phyloP scores from a whole-genome alignment of 64 coral and sea anemone species.

The Cladopsammia gracilis region DNA sequence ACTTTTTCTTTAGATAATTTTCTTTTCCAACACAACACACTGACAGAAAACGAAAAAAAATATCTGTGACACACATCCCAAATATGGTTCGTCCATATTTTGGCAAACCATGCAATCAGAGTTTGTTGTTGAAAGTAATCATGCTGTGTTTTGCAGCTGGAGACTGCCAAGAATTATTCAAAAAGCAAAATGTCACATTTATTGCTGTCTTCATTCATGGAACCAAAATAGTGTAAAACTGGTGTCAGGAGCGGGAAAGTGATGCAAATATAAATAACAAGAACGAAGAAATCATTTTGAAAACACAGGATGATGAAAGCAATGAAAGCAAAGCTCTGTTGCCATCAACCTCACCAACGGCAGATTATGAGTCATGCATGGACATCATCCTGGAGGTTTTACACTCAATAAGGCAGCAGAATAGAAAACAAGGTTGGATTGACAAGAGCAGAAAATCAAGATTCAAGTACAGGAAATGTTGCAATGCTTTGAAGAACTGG shows the following conservation, averaged over 20 bases:
- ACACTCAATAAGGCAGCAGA: background rate
- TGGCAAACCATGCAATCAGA: too few relatives aligned
- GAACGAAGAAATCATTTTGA: constrained; percentile 20
- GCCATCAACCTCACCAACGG: background rate
- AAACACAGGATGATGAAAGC: constrained; percentile 12
- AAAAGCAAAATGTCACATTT: too few relatives aligned
- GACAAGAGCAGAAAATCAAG: background rate
- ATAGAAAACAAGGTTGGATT: background rate
- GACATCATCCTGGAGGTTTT: background rate
- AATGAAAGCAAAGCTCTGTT: background rate
- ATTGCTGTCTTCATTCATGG: too few relatives aligned
- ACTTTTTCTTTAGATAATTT: too few relatives aligned
- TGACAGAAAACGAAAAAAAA: too few relatives aligned
- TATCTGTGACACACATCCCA: too few relatives aligned
- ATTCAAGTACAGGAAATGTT: background rate
- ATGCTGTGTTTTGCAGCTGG: too few relatives aligned
- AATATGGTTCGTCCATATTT: too few relatives aligned
- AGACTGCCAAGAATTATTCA: too few relatives aligned
- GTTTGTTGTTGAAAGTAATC: too few relatives aligned
- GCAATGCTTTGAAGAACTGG: background rate
- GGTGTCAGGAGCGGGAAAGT: background rate
- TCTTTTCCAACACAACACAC: too few relatives aligned
- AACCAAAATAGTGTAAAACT: background rate
- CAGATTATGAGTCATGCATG: background rate
- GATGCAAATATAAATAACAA: background rate